These are phyloP conservation scores for Lanius ludovicianus DNA, from an alignment of 2,113 vertebrate species.

Conservation along the genomic window DNA sequence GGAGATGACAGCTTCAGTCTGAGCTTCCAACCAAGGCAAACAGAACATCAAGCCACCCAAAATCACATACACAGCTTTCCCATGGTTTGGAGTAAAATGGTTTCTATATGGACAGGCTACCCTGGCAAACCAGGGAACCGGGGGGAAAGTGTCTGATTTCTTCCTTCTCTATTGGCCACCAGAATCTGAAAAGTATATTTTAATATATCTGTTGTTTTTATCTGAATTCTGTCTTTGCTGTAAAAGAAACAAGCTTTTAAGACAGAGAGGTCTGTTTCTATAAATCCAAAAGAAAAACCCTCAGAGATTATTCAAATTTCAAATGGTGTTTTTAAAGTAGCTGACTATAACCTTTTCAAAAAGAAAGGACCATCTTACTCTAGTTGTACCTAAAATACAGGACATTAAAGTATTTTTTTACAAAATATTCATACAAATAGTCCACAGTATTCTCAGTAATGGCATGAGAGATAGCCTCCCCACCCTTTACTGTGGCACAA, in stretches of 20 bases:
- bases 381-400: background rate
- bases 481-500: background rate
- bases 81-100: background rate
- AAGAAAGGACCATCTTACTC: background rate
- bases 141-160: background rate
- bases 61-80: background rate
- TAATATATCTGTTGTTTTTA: background rate
- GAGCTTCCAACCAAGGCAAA: background rate
- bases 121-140: background rate
- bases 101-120: background rate
- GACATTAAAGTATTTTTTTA: background rate
- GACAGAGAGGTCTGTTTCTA: background rate
- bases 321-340: background rate
- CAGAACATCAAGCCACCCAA: background rate
- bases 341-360: background rate
- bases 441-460: background rate
- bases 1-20: background rate
- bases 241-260: background rate
- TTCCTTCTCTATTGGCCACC: background rate
- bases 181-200: background rate
- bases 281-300: background rate
- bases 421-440: background rate
- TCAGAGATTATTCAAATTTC: background rate
- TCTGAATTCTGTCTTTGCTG: background rate
- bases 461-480: background rate